A percentile compares a stretch with the other conserved stretches of the same genome.
These are phyloP conservation scores for Pseudochirops cupreus DNA, from an alignment of 2,797 vertebrate genomes.

Conservation along the genomic window DNA sequence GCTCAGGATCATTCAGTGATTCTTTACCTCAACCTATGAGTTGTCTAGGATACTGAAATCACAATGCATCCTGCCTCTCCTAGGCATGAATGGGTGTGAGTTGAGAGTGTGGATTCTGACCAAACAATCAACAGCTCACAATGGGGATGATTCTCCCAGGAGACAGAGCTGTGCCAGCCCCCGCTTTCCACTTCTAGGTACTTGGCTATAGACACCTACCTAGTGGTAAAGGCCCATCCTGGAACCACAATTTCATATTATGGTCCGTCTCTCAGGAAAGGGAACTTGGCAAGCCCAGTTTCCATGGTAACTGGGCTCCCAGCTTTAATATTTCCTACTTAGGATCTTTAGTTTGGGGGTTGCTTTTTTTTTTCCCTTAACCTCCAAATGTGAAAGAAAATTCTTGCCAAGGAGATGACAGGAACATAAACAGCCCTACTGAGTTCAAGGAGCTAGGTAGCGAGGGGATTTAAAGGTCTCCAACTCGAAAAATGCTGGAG, in stretches of 20 bases:
- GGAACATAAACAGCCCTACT: slow-evolving; percentile 33
- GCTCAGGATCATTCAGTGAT: slow-evolving; percentile 28
- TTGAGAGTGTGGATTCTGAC: slow-evolving; percentile 35
- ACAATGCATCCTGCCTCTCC: slow-evolving; percentile 21
- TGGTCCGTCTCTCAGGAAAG: slow-evolving; percentile 57
- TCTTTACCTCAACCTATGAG: not conserved
- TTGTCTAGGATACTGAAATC: slow-evolving; percentile 20
- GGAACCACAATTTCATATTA: slow-evolving; percentile 58
- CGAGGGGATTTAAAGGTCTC: slow-evolving; percentile 64
- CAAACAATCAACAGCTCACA: slow-evolving; percentile 44
- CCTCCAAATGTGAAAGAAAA: slow-evolving; percentile 61
- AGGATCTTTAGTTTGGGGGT: slow-evolving; percentile 61
- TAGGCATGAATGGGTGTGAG: slow-evolving; percentile 12
- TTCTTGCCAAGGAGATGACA: slow-evolving; percentile 52
- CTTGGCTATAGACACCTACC: slow-evolving; percentile 44
- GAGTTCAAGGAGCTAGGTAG: slow-evolving; percentile 45
- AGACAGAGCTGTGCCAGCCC: slow-evolving; percentile 40
- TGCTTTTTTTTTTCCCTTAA: slow-evolving; percentile 48
- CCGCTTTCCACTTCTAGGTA: slow-evolving; percentile 52
- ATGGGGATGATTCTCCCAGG: slow-evolving; percentile 45
- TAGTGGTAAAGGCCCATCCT: not conserved
- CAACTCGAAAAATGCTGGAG: slow-evolving; percentile 27
- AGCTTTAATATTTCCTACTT: slow-evolving; percentile 61
- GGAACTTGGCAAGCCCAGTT: slow-evolving; percentile 66
- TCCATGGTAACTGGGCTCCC: slow-evolving; percentile 62